Evolutionary conservation across 2,797 vertebrate genomes (phyloP).

Genomic region (Acipenser ruthenus): DNA sequence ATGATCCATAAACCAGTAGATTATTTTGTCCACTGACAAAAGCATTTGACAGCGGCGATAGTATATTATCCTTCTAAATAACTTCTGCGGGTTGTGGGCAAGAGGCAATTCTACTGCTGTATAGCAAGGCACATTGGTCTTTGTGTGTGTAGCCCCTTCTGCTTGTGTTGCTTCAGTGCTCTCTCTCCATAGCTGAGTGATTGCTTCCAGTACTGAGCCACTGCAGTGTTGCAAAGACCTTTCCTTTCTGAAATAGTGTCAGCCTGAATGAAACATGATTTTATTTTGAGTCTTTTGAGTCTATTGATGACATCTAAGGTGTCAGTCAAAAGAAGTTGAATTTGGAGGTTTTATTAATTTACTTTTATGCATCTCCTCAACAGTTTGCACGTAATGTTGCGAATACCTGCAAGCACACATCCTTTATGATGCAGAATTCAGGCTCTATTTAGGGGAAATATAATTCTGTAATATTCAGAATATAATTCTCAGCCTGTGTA

Average conservation of each 20-base stretch:
- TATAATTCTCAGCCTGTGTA: too few relatives aligned
- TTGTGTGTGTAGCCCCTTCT: neutral
- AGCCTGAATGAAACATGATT: neutral
- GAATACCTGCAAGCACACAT: too few relatives aligned
- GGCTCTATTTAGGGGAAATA: too few relatives aligned
- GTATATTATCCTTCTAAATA: neutral
- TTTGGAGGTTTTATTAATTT: neutral
- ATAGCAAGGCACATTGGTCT: neutral
- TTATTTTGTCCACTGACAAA: conserved; percentile 6
- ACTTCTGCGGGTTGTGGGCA: neutral
- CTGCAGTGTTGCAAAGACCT: neutral
- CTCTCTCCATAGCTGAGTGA: neutral
- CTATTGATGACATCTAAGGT: neutral
- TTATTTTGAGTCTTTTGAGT: too few relatives aligned
- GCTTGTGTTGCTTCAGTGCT: neutral
- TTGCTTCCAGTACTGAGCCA: neutral
- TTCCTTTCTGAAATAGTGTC: neutral
- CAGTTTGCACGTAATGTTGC: too few relatives aligned
- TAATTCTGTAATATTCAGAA: too few relatives aligned
- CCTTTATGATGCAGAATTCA: too few relatives aligned
- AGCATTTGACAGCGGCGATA: neutral
- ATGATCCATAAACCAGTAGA: neutral
- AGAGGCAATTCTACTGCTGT: neutral
- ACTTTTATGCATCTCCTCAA: neutral
- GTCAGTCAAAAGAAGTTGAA: neutral